Evolutionary conservation across 1,140 invertebrate species (phyloP).

Genomic region (Aricia agestis): DNA sequence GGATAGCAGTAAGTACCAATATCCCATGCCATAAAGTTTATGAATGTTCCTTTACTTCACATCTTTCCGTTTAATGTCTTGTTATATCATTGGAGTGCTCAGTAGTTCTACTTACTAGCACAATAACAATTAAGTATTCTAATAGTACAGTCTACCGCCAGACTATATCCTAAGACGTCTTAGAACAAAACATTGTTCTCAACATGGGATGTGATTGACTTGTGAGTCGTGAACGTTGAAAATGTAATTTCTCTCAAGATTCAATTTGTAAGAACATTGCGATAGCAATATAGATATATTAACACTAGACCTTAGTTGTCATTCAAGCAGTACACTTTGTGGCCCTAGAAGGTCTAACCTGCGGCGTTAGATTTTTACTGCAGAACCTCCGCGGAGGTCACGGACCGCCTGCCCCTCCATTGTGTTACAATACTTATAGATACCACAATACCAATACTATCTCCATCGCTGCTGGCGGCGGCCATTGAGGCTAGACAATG

Average conservation of each 20-base stretch:
- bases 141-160: no score
- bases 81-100: no score
- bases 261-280: no score
- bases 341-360: not conserved
- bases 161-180: no score
- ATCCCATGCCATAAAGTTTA: not conserved
- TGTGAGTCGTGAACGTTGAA: no score
- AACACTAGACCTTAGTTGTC: not conserved
- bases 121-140: no score
- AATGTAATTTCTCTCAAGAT: no score
- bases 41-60: not conserved
- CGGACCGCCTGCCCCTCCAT: not conserved
- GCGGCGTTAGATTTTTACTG: not conserved
- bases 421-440: not conserved
- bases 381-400: not conserved
- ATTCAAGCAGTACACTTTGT: not conserved
- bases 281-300: no score
- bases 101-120: no score
- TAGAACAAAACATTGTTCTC: no score
- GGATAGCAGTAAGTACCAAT: not conserved
- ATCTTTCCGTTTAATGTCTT: no score
- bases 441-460: conserved; percentile 1
- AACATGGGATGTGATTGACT: no score
- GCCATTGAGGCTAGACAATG: conserved; percentile 1
- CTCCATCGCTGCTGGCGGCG: not conserved